These are phyloP conservation scores for Sebastes nivosus DNA, from an alignment of 2,797 vertebrate genomes.

Conservation along the genomic window DNA sequence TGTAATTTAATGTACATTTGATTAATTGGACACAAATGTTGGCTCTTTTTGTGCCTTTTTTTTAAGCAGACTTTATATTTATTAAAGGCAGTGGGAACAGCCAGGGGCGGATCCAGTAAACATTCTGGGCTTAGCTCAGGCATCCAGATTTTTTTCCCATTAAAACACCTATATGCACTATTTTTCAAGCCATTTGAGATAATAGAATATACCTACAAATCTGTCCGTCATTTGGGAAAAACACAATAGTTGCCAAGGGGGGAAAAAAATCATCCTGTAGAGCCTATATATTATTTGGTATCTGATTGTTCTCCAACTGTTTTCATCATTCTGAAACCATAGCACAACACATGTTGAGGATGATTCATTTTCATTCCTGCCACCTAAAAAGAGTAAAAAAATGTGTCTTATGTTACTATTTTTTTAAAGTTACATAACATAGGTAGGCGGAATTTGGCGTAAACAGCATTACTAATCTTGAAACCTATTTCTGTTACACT, in stretches of 20 bases:
- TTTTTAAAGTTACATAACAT: neutral
- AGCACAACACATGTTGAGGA: too few species aligned
- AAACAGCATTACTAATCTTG: neutral
- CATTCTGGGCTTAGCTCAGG: fast-evolving
- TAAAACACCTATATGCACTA: neutral
- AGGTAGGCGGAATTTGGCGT: neutral
- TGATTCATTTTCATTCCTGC: too few species aligned
- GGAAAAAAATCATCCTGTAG: too few species aligned
- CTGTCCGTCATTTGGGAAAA: too few species aligned
- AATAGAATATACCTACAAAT: too few species aligned
- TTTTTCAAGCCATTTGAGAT: too few species aligned
- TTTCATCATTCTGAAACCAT: too few species aligned
- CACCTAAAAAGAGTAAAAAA: neutral
- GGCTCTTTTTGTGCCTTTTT: neutral
- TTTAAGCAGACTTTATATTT: neutral
- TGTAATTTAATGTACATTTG: neutral
- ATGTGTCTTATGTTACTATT: neutral
- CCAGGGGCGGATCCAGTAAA: neutral
- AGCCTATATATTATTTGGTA: too few species aligned
- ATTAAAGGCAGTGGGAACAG: neutral
- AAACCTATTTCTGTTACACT: neutral
- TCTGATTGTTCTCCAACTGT: too few species aligned
- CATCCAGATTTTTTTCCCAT: neutral
- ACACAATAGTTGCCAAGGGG: too few species aligned
- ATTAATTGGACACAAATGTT: neutral